Percentiles rank a stretch among this genome's conserved stretches.
Evolutionary conservation across 2,888 invertebrate genomes (phyloP).

Genomic region (Busseola fusca): DNA sequence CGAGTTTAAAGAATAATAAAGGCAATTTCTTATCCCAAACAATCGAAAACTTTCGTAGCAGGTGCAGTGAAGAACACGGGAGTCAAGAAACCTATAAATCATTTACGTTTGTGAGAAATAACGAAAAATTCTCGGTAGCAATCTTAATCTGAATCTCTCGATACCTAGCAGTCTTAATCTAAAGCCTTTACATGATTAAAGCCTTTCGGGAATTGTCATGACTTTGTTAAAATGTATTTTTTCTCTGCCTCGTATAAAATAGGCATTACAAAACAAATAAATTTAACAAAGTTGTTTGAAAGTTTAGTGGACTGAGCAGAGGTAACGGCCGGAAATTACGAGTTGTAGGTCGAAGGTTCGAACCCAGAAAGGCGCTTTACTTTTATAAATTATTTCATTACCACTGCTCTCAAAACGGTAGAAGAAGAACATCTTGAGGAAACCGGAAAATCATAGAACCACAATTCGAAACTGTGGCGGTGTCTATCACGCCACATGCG

Average conservation of each 20-base stretch:
- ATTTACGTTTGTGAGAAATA: not conserved
- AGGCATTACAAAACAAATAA: too few relatives aligned
- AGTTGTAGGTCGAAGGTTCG: not conserved
- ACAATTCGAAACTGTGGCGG: not conserved
- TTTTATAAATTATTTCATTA: not conserved
- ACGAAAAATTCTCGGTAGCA: not conserved
- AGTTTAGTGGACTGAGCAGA: too few relatives aligned
- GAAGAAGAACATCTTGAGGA: not conserved
- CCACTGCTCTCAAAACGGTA: not conserved
- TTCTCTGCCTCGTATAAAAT: not conserved
- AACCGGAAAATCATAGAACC: not conserved
- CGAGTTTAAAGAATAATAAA: not conserved
- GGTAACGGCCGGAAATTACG: not conserved
- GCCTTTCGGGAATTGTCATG: not conserved
- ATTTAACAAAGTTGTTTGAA: too few relatives aligned
- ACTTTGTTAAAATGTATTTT: too few relatives aligned
- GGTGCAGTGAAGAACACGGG: not conserved
- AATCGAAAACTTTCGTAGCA: not conserved
- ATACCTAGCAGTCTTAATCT: too few relatives aligned
- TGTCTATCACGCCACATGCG: too few relatives aligned
- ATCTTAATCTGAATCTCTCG: not conserved
- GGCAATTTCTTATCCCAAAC: not conserved
- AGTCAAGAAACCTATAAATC: constrained; percentile 1
- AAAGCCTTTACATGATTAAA: too few relatives aligned
- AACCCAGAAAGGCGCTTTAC: not conserved